Base-by-base conservation (phyloP, 1,140 invertebrate genomes). In the Bombus sibiricus region DNA sequence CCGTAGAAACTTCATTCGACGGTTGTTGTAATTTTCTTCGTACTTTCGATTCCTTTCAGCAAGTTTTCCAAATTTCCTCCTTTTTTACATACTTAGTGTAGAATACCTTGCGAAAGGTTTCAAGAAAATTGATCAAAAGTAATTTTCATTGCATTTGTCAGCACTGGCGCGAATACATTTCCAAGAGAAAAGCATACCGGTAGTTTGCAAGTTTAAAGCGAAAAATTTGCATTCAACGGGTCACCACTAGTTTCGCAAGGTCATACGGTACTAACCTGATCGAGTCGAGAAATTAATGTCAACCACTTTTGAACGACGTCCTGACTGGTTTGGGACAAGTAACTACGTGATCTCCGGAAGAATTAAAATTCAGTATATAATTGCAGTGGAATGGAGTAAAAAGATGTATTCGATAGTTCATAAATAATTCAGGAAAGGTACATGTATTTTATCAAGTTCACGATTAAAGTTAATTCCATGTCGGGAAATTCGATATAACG, bases 241-340 rank as follows among this genome's bases (percentile, higher is more conserved):
- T 81, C 88, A 66, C 76, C 73, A 75, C 59, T 81, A 89, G 62
- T 34, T 59, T 77, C 25, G 25, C 57, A 81, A 84, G 88, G 85
- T 90, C 81, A 84, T 47, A 43, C 39, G 81, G 72, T 68, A 75
- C 34, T 66, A 76, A 84, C n/a, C 12, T 37, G 41, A 57, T 80
- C 62, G 75, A 87, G 66, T 79, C 62, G 41, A 78, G 85, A 84
- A 89, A 83, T 77, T 77, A 82, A 75, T 71, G 85, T 81, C 77
- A 68, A 53, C n/a, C 47, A 78, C 37, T 59, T 25, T 15, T 28
- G 66, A 59, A 71, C 66, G 72, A 76, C 43, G 66, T 76, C 25
- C 41, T 53, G 47, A 6, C 74, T 53, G 28, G 22, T 62, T 76
- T 32, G 59, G 15, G 25, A 22, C 66, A 8, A 22, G 47, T 10